Percentiles rank a stretch among this genome's conserved stretches.
Conservation (phyloP, 1,140 invertebrate genomes). For the Anoplophora glabripennis region DNA sequence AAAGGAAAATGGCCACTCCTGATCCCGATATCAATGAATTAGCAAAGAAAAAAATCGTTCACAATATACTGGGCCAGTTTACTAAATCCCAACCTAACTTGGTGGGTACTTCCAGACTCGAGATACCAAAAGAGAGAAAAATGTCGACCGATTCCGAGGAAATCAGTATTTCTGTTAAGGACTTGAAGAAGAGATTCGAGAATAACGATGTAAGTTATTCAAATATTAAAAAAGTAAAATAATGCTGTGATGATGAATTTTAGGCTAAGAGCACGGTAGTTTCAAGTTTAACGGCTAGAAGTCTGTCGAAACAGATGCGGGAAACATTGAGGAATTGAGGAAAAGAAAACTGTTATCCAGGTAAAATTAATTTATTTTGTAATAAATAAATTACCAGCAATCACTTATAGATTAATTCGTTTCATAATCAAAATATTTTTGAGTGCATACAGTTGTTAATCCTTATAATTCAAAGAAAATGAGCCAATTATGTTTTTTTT, state of each 20-base stretch:
- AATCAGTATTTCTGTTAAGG: constrained; percentile 30
- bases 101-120: not conserved
- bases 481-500: no score
- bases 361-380: no score
- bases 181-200: constrained; percentile 39
- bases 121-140: not conserved
- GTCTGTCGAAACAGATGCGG: constrained; percentile 70
- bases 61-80: constrained; percentile 13
- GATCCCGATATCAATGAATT: constrained; percentile 22
- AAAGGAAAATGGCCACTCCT: not conserved
- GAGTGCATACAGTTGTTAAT: no score
- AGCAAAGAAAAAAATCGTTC: constrained; percentile 17
- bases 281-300: constrained; percentile 79
- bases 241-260: constrained; percentile 1
- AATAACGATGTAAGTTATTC: constrained; percentile 31
- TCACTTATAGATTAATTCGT: no score
- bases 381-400: no score
- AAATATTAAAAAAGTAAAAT: not conserved
- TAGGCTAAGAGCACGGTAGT: constrained; percentile 48
- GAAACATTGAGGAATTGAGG: constrained; percentile 57
- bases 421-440: no score
- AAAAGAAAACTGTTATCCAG: not conserved
- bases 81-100: constrained; percentile 7
- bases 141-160: constrained; percentile 10
- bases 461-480: no score